Evolutionary conservation across 2,113 vertebrate species (phyloP), one percentile per base, ranked within the genome.

Genomic region (Pterophyllum scalare): DNA sequence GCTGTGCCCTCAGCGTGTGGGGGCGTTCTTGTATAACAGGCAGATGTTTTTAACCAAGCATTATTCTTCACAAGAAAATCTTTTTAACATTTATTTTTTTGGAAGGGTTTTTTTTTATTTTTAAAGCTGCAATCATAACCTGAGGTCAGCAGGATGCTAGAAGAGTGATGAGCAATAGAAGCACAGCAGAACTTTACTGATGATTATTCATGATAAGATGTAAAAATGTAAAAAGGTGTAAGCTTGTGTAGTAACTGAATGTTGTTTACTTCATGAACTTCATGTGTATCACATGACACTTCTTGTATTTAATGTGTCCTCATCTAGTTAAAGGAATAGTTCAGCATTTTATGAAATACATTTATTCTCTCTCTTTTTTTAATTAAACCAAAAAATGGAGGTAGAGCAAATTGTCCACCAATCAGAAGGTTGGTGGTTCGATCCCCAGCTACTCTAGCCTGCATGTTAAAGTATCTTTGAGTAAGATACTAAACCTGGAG

Each of bases 11-110:
- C 65, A 59, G 87, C 77, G 89, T 93, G 67, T n/a, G 67, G 46
- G 88, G 93, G 92, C 57, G 91, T 91, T 87, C 76, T 93, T 93
- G 88, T 90, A 56, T 89, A 94, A 93, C 82, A 57, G 81, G 82
- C 80, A 88, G 64, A 87, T 91, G 88, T 90, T 93, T 91, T 79
- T 56, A 91, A 85, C 83, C 80, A 26, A 84, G 74, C 77, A 79
- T 87, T 86, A 81, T 77, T 40, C 59, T 75, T 81, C 83, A 87
- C 67, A 40, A 77, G 24, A 85, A 75, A 81, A 80, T 81, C 17
- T 61, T 28, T 26, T 58, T 19, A 70, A 24, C 22, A 19, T 58
- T 31, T 38, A 49, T 35, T 22, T 54, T 89, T 86, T 62, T 24
- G 38, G 46, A 46, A 1, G 33, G 6, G 33, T 35, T 7, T 8